Base-by-base conservation (phyloP, 2,888 invertebrate species). In the Phoronis australis region DNA sequence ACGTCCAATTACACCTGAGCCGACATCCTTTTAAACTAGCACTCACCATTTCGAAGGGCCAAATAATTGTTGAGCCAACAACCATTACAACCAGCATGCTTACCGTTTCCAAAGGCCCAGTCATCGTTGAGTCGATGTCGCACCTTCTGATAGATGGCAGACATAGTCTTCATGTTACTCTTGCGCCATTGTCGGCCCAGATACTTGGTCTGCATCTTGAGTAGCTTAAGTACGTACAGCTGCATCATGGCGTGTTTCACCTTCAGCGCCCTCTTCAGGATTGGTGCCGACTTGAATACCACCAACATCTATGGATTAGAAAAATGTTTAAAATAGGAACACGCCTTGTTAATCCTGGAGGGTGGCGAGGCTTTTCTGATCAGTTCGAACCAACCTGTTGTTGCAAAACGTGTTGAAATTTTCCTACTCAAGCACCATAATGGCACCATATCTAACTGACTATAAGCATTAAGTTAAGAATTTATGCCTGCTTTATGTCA, bases 131-230 rank as follows among this genome's bases (percentile, higher is more conserved):
- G 82, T 48, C 96, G 84, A 80, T 96, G 95, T 25, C 95, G 83
- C 6, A 82, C 81, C 82, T 97, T 96, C 51, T 93, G 88, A 76
- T 99, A 99, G 71, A 99, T 99, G 51, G 96, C 95, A 74, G 96
- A 96, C 80, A 99, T 93, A 0, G 95, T 95, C 78, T 96, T 97
- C 96, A 99, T 99, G 75, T 99, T 99, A 1, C 92, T 90, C 78
- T 97, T 97, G 43, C 99, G 84, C 99, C 99, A 99, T 73, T 99
- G 97, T 12, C 99, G 82, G 0, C 99, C 99, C 65, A 99, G 83
- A 80, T 97, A 99, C 73, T 97, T 95, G 1, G 97, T 96, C 81
- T 99, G 99, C 94, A 99, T 96, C 81, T 99, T 99, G 15, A 99
- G 80, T 50, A 99, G 80, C 78, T 99, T 99, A 54, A 99, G 81